Evolutionary conservation across 2,888 invertebrate genomes (phyloP), one percentile per base, ranked within the genome.

Genomic region (Volucella inflata): DNA sequence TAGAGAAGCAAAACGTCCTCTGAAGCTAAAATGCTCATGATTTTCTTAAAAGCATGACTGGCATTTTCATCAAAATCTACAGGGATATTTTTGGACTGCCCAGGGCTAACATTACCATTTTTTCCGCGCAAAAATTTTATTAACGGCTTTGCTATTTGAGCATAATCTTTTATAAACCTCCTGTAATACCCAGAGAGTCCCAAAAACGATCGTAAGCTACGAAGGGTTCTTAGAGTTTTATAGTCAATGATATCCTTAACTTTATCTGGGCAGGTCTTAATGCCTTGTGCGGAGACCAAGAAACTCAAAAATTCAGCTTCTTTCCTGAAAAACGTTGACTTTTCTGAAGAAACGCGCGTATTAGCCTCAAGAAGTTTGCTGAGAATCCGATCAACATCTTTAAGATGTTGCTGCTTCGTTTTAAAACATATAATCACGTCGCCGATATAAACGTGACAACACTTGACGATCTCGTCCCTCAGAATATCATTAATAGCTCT

Each of bases 401-500:
- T 38, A 38, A 78, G 62, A 10, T 78, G 70, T 16, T 78, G 12
- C 46, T 75, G 30, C 30, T 55, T 44, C 2, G 53, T 38, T 46
- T 44, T 42, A 1, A 71, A 82, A 65, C 78, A 87, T 8, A 87
- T 68, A 6, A 87, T 78, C 1, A 88, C 67, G 38, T 87, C 81
- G 14, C 87, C 87, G 11, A 83, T 70, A 50, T 88, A 87, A 0
- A 87, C 85, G 50, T 87, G 76, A 30, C 81, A 87, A 4, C 42
- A 77, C 67, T 78, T 87, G 6, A 84, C 82, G n/a, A 87, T 87
- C n/a, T 82, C 77, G 21, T 60, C 64, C 2, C 87, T 65, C 3
- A 87, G 50, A 1, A 88, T 80, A 44, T 88, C 87, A 59, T 88
- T 87, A 12, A 87, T 72, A 10, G 76, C 65, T 11, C 82, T 64